Evolutionary conservation across 2,113 vertebrate species (phyloP).

Genomic region (Zapornia atra): DNA sequence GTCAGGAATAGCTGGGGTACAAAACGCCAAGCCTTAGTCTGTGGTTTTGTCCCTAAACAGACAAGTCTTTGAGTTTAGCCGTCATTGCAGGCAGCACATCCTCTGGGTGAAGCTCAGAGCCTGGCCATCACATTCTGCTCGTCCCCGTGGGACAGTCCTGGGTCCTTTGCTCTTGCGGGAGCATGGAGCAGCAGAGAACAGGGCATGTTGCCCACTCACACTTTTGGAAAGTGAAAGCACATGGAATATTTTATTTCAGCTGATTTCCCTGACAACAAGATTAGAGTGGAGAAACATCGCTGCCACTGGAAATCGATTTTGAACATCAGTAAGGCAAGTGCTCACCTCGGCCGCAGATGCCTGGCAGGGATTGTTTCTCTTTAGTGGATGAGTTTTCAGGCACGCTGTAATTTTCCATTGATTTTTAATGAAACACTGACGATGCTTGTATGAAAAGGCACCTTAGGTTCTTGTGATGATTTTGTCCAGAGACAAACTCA

Average conservation of each 20-base stretch:
- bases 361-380: not conserved
- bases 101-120: not conserved
- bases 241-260: not conserved
- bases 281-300: not conserved
- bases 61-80: not conserved
- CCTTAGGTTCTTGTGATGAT: not conserved
- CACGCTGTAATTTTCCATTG: not conserved
- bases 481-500: not conserved
- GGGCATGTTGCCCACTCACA: accelerated
- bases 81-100: not conserved
- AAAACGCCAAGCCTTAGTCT: not conserved
- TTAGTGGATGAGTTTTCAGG: not conserved
- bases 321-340: not conserved
- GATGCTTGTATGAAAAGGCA: not conserved
- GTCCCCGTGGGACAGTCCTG: not conserved
- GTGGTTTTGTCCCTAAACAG: not conserved
- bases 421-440: conserved; percentile 24
- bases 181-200: not conserved
- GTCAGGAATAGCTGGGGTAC: not conserved
- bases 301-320: not conserved
- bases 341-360: not conserved
- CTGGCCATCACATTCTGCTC: not conserved
- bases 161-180: not conserved
- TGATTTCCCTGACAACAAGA: not conserved
- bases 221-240: not conserved